Evolutionary conservation across 2,113 vertebrate species (phyloP).

Genomic region (Bufo gargarizans): DNA sequence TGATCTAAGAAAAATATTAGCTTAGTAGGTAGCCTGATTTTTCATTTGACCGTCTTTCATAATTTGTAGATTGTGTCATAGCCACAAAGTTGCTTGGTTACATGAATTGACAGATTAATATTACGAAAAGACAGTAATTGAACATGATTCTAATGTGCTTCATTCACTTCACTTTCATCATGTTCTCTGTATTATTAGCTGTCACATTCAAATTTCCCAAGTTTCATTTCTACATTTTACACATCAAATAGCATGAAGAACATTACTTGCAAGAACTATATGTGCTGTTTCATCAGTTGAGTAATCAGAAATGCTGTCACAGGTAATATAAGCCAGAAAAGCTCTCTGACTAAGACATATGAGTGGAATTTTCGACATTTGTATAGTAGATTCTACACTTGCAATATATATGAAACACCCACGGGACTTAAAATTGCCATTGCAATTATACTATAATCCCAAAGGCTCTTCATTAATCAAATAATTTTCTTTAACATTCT

Average conservation of each 20-base stretch:
- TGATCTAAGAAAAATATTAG: background rate
- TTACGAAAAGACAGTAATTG: constrained; percentile 10
- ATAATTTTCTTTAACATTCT: background rate
- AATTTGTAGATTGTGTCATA: background rate
- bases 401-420: background rate
- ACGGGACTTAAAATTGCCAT: background rate
- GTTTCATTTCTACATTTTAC: constrained; percentile 15
- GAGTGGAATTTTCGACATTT: background rate
- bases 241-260: constrained; percentile 20
- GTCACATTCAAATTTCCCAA: constrained; percentile 8
- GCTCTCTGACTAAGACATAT: background rate
- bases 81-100: background rate
- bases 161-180: constrained; percentile 12
- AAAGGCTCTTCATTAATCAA: background rate
- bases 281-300: background rate
- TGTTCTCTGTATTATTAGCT: constrained; percentile 17
- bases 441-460: no score
- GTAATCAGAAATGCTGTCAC: background rate
- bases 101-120: constrained; percentile 18
- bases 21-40: background rate
- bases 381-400: background rate
- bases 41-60: background rate
- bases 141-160: background rate
- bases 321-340: background rate
- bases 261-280: constrained; percentile 3